Percentiles rank a stretch among this genome's conserved stretches.
Evolutionary conservation across 2,797 vertebrate species (phyloP).

Genomic region (Pseudopleuronectes americanus): DNA sequence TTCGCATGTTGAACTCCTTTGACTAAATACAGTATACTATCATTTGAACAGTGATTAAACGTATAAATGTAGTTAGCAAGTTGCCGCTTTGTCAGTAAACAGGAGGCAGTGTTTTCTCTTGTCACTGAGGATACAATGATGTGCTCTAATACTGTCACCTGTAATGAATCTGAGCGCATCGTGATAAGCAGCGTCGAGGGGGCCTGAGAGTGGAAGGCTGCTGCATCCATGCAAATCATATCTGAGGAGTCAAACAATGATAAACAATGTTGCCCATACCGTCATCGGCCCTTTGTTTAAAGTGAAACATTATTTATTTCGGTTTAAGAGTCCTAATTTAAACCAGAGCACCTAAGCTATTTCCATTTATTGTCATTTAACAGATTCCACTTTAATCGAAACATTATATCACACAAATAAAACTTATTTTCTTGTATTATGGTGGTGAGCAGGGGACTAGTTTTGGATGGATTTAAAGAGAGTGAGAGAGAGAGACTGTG

Average conservation of each 20-base stretch:
- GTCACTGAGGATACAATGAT: conserved; percentile 59
- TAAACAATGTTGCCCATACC: conserved; percentile 49
- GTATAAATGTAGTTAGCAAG: conserved; percentile 46
- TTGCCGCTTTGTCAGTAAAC: conserved; percentile 52
- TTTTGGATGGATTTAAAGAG: no score
- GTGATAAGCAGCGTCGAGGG: conserved; percentile 59
- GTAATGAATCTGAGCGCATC: conserved; percentile 68
- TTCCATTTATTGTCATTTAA: conserved; percentile 15
- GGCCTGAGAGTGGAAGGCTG: conserved; percentile 52
- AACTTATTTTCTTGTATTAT: conserved; percentile 14
- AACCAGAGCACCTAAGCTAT: conserved; percentile 15
- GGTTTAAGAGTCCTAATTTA: conserved; percentile 35
- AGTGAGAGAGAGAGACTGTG: no score
- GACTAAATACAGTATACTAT: conserved; percentile 42
- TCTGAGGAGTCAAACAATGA: conserved; percentile 44
- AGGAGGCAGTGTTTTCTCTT: conserved; percentile 57
- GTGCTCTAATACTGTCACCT: conserved; percentile 77
- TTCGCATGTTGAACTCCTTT: conserved; percentile 14
- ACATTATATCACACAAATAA: conserved; percentile 35
- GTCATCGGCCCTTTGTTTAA: conserved; percentile 33
- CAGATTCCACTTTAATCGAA: conserved; percentile 14
- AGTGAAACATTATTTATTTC: conserved; percentile 41
- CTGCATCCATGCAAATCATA: conserved; percentile 70
- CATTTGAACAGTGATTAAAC: conserved; percentile 49
- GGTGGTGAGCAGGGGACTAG: no score